Conservation (phyloP, 2,888 invertebrate genomes). For the Pollenia amentaria region DNA sequence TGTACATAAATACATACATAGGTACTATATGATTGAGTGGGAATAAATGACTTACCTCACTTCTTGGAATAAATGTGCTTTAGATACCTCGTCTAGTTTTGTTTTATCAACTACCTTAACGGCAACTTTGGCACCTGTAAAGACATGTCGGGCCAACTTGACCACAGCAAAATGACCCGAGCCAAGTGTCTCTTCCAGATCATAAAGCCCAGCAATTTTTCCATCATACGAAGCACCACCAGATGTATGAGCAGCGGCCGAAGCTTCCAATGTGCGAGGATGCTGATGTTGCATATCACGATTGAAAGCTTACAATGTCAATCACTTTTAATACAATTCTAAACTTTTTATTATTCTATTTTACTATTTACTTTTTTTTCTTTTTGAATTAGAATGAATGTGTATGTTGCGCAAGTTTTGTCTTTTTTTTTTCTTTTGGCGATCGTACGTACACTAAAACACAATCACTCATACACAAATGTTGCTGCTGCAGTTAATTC, state of each 20-base stretch:
- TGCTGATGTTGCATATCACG: conserved; percentile 73
- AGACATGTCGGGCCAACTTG: conserved; percentile 95
- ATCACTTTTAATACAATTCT: neutral
- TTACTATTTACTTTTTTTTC: conserved; percentile 43
- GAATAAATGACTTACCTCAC: conserved; percentile 85
- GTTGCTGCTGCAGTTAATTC: conserved; percentile 16
- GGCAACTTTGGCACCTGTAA: conserved; percentile 99
- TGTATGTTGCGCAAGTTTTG: conserved; percentile 71
- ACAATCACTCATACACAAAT: conserved; percentile 29
- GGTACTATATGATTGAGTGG: neutral
- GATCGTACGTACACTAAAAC: conserved; percentile 44
- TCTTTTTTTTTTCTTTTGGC: conserved; percentile 31
- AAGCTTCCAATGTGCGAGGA: conserved; percentile 77
- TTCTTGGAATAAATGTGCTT: conserved; percentile 98
- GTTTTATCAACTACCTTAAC: conserved; percentile 99
- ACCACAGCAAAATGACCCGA: conserved; percentile 99
- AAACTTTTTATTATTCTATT: conserved; percentile 32
- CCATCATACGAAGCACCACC: conserved; percentile 85
- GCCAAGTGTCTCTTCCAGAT: conserved; percentile 98
- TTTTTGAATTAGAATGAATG: conserved; percentile 43
- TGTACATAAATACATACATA: neutral
- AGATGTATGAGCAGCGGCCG: conserved; percentile 78
- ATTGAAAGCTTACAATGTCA: conserved; percentile 10
- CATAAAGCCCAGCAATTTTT: conserved; percentile 98
- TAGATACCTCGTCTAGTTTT: conserved; percentile 97